Conservation (phyloP, 1,140 invertebrate species). For the Harlomillsia oculata region DNA sequence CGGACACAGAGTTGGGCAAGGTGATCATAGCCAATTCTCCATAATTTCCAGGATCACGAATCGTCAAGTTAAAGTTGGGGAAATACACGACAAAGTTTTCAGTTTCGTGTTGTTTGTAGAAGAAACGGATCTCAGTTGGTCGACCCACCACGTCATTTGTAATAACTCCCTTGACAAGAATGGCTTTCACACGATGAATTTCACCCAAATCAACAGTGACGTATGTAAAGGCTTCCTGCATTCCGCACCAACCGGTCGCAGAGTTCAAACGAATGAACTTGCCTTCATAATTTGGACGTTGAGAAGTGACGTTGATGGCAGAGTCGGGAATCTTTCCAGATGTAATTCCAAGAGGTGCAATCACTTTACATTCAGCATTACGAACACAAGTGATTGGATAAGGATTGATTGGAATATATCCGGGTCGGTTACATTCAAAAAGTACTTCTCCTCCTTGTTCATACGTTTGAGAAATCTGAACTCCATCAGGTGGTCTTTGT, state of each 20-base stretch:
- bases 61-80: constrained; percentile 88
- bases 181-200: constrained; percentile 80
- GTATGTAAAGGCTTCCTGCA: constrained; percentile 89
- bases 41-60: constrained; percentile 85
- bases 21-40: constrained; percentile 92
- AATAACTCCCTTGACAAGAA: constrained; percentile 84
- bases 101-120: constrained; percentile 85
- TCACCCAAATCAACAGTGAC: constrained; percentile 87
- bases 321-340: constrained; percentile 87
- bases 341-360: constrained; percentile 79
- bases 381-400: constrained; percentile 80
- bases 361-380: constrained; percentile 87
- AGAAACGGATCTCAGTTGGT: constrained; percentile 89
- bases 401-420: constrained; percentile 84
- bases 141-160: constrained; percentile 89
- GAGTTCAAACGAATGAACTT: constrained; percentile 82
- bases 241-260: constrained; percentile 89
- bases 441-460: constrained; percentile 82
- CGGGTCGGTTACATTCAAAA: constrained; percentile 79
- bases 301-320: constrained; percentile 91
- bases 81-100: constrained; percentile 95
- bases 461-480: constrained; percentile 78
- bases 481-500: constrained; percentile 80
- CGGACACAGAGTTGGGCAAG: constrained; percentile 82
- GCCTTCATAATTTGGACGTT: constrained; percentile 83